Conservation (phyloP, 2,797 vertebrate genomes). For the Sphenopsis melanotis region DNA sequence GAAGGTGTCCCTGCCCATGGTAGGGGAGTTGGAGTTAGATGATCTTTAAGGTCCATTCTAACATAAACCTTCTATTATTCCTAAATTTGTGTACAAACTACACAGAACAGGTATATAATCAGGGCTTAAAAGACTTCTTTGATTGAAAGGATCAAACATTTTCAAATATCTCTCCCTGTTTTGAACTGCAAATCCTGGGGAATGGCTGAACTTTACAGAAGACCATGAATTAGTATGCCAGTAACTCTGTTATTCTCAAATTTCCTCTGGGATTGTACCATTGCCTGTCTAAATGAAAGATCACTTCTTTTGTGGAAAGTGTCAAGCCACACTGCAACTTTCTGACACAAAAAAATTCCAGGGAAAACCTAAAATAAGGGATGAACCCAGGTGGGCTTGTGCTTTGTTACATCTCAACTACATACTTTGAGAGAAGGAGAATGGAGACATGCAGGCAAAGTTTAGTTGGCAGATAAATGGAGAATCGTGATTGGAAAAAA, state of each 20-base stretch:
- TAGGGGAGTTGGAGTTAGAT: neutral
- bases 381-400: neutral
- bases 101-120: neutral
- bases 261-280: constrained; percentile 16
- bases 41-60: neutral
- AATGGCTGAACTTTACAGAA: constrained; percentile 57
- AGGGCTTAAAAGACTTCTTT: neutral
- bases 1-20: neutral
- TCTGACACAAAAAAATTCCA: neutral
- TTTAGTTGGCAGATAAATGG: neutral
- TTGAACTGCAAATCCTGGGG: constrained; percentile 54
- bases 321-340: neutral
- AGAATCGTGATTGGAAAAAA: neutral
- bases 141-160: constrained; percentile 14
- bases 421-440: neutral
- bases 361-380: neutral
- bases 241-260: constrained; percentile 2
- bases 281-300: constrained; percentile 34
- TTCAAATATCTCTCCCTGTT: constrained; percentile 16
- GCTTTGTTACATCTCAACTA: neutral
- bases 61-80: neutral
- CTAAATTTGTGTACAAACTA: neutral
- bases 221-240: neutral
- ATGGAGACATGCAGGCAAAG: neutral
- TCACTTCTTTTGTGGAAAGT: constrained; percentile 17